phyloP scores from a whole-genome alignment of 2,797 vertebrate genomes.

The Pipistrellus pipistrellus region DNA sequence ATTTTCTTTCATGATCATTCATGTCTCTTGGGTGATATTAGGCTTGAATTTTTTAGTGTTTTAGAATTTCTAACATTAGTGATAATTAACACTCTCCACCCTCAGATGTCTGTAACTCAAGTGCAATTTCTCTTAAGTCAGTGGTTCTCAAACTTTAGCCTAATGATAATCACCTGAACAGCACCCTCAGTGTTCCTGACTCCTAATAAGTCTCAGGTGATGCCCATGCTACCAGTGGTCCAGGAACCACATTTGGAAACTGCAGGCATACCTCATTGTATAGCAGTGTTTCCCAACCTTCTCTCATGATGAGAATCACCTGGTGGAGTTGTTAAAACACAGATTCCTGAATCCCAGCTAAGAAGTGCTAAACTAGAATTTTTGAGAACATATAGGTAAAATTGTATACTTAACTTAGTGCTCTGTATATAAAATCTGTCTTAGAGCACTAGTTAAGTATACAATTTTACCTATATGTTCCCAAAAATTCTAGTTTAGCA shows the following conservation, averaged over 20 bases:
- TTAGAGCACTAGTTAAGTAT: no score
- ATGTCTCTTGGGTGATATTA: background rate
- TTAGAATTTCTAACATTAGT: background rate
- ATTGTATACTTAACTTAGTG: no score
- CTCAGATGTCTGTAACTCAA: background rate
- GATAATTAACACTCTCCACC: background rate
- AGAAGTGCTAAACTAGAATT: no score
- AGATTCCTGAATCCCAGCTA: no score
- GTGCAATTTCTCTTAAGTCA: background rate
- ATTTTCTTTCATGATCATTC: background rate
- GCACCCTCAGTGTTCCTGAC: background rate
- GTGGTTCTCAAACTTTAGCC: background rate
- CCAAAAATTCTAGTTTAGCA: no score
- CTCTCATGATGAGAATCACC: no score
- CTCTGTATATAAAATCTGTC: no score
- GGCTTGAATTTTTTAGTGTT: background rate
- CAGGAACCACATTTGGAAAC: background rate
- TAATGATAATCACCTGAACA: background rate
- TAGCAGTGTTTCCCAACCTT: no score
- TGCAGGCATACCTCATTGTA: background rate
- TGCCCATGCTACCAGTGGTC: background rate
- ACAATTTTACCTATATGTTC: no score
- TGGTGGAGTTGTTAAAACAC: no score
- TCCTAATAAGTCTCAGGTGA: background rate
- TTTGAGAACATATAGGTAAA: no score